phyloP scores from a whole-genome alignment of 2,888 invertebrate genomes.

The Polietes domitor region DNA sequence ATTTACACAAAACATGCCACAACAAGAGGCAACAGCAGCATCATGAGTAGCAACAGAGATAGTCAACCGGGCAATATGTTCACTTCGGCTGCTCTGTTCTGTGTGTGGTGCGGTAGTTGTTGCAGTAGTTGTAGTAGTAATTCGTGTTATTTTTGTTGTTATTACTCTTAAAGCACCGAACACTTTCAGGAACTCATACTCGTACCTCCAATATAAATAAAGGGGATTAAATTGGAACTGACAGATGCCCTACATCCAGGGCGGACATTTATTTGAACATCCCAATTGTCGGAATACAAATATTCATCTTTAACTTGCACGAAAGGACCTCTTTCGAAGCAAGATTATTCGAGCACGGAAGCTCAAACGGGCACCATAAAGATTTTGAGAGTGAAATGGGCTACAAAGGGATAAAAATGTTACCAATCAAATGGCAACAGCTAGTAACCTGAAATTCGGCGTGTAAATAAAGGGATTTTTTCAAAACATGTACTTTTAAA shows the following conservation, averaged over 20 bases:
- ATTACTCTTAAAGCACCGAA: background rate
- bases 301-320: no score
- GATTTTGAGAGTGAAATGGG: no score
- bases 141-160: background rate
- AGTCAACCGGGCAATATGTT: slow-evolving; percentile 22
- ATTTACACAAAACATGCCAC: slow-evolving; percentile 56
- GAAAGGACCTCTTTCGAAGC: no score
- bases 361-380: no score
- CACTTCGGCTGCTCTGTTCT: background rate
- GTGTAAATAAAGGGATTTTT: no score
- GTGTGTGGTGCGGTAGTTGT: background rate
- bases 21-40: slow-evolving; percentile 34
- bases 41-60: background rate
- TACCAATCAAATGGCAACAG: no score
- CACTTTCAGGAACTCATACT: background rate
- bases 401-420: no score
- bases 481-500: no score
- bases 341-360: no score
- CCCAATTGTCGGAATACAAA: no score
- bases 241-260: background rate
- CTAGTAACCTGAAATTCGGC: no score
- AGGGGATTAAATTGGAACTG: background rate
- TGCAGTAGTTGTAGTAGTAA: background rate
- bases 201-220: background rate
- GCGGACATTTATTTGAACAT: no score